These are phyloP conservation scores for Germaria angustata DNA, from an alignment of 2,888 invertebrate species.

Conservation along the genomic window DNA sequence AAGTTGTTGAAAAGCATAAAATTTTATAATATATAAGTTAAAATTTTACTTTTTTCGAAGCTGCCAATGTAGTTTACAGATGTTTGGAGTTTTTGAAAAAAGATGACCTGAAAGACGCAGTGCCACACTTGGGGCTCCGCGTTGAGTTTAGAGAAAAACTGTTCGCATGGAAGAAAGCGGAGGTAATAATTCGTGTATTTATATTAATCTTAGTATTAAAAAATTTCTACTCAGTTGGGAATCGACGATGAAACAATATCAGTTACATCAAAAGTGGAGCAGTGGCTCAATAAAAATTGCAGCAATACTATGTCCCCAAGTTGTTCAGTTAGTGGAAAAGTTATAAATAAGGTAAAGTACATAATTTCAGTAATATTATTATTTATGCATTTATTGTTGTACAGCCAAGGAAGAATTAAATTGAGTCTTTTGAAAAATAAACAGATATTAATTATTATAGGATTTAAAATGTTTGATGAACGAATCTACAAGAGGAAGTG, in stretches of 20 bases:
- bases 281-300: too few species aligned
- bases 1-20: too few species aligned
- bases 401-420: too few species aligned
- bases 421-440: not conserved
- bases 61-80: not conserved
- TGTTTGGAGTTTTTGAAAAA: not conserved
- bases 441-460: not conserved
- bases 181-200: not conserved
- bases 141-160: constrained; percentile 14
- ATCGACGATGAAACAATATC: not conserved
- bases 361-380: too few species aligned
- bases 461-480: not conserved
- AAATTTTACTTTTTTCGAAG: too few species aligned
- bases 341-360: too few species aligned
- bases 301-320: not conserved
- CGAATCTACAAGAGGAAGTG: not conserved
- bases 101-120: constrained; percentile 2
- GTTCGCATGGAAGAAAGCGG: not conserved
- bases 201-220: not conserved
- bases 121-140: constrained; percentile 1
- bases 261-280: too few species aligned
- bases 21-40: too few species aligned
- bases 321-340: not conserved
- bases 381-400: too few species aligned
- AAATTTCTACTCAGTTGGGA: not conserved